A percentile compares a stretch with the other conserved stretches of the same genome.
Evolutionary conservation across 2,888 invertebrate genomes (phyloP).

Genomic region (Bombylius discolor): DNA sequence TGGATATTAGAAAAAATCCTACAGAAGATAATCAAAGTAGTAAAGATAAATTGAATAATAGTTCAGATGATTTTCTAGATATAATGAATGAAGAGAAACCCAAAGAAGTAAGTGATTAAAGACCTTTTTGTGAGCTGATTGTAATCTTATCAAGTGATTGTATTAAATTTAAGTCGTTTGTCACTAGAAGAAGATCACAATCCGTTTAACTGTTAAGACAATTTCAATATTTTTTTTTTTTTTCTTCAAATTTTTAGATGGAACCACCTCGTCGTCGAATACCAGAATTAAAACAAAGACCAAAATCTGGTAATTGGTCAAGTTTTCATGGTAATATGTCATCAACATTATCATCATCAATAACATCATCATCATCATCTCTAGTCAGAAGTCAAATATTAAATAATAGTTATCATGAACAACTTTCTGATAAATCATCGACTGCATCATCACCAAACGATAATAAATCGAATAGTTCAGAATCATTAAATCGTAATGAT

Average conservation of each 20-base stretch:
- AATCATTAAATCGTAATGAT: constrained; percentile 29
- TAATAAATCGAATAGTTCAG: constrained; percentile 31
- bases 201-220: background rate
- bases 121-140: no score
- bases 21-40: constrained; percentile 26
- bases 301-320: constrained; percentile 62
- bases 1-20: constrained; percentile 43
- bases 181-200: no score
- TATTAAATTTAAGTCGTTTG: no score
- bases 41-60: constrained; percentile 32
- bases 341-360: background rate
- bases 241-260: constrained; percentile 23
- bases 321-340: constrained; percentile 38
- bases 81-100: constrained; percentile 38
- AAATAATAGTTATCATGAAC: constrained; percentile 58
- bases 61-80: constrained; percentile 33
- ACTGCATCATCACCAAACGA: constrained; percentile 17
- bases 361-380: constrained; percentile 23
- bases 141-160: no score
- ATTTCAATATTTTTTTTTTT: background rate
- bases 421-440: constrained; percentile 34
- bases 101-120: constrained; percentile 33
- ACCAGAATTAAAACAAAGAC: constrained; percentile 57
- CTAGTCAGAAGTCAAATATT: constrained; percentile 46
- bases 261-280: constrained; percentile 57